Conservation (phyloP, 2,113 vertebrate species). For the Rhinolophus sinicus region DNA sequence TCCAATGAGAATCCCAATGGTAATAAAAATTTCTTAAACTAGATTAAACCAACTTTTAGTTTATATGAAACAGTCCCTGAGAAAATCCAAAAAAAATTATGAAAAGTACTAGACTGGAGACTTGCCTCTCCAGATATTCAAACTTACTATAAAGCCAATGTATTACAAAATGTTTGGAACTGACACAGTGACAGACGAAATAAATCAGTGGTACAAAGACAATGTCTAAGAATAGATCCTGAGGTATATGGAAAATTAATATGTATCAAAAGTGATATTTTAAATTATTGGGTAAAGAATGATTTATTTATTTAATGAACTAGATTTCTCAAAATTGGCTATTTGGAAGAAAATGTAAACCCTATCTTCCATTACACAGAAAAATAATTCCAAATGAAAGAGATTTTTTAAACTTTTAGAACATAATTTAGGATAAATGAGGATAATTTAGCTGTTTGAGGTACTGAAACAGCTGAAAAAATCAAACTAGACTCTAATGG, state of each 20-base stretch:
- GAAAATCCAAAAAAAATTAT: neutral
- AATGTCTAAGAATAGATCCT: neutral
- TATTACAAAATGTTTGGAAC: neutral
- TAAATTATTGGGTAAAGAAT: neutral
- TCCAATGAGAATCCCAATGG: neutral
- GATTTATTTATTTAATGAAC: neutral
- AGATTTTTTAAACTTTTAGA: neutral
- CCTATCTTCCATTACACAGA: neutral
- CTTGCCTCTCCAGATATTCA: neutral
- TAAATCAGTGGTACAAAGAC: neutral
- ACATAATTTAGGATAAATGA: neutral
- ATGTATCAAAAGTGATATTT: neutral
- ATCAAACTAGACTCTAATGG: neutral
- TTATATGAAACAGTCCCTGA: neutral
- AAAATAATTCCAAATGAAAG: slow-evolving; percentile 28
- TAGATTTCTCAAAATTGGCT: neutral
- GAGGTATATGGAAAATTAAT: neutral
- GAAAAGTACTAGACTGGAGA: neutral
- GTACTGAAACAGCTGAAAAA: neutral
- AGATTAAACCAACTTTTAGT: neutral
- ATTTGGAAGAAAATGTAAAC: neutral
- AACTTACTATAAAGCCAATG: neutral
- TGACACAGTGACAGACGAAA: neutral
- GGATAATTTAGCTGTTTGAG: neutral
- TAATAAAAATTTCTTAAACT: slow-evolving; percentile 1